Evolutionary conservation across 2,113 vertebrate species (phyloP).

Genomic region (Hystrix brachyura): DNA sequence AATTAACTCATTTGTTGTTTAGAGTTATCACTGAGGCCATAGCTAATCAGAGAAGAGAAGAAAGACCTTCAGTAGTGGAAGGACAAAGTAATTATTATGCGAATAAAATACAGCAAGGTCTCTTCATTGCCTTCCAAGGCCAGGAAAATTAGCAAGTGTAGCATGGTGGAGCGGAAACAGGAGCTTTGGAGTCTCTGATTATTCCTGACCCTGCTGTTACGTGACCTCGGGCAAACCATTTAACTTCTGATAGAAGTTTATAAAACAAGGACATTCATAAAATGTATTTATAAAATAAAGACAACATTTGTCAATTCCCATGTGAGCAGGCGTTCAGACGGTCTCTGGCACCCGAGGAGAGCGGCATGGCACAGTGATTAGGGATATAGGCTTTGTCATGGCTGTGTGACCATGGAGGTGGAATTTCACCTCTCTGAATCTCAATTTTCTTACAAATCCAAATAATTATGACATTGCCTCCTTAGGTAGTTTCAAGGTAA

Average conservation of each 20-base stretch:
- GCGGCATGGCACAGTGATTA: no score
- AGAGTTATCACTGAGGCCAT: slow-evolving; percentile 62
- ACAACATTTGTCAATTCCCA: background rate
- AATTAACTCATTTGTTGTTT: slow-evolving; percentile 73
- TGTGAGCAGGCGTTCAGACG: background rate
- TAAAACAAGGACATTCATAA: background rate
- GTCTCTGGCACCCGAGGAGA: background rate
- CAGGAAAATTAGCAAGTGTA: background rate
- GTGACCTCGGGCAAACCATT: background rate
- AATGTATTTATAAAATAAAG: slow-evolving; percentile 27
- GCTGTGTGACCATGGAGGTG: background rate
- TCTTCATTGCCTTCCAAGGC: slow-evolving; percentile 16
- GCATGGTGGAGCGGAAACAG: background rate
- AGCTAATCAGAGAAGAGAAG: slow-evolving; percentile 46
- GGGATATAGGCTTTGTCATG: background rate
- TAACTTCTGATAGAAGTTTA: slow-evolving; percentile 6
- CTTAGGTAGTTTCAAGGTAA: background rate
- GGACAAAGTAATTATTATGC: slow-evolving; percentile 68
- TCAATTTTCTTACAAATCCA: background rate
- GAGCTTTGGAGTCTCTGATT: background rate
- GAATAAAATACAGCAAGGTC: background rate
- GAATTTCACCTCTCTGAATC: background rate
- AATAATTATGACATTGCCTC: background rate
- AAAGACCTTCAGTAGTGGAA: slow-evolving; percentile 70
- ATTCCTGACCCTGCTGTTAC: background rate